Evolutionary conservation across 2,888 invertebrate species (phyloP), one percentile per base, ranked within the genome.

Genomic region (Cerastis rubricosa): DNA sequence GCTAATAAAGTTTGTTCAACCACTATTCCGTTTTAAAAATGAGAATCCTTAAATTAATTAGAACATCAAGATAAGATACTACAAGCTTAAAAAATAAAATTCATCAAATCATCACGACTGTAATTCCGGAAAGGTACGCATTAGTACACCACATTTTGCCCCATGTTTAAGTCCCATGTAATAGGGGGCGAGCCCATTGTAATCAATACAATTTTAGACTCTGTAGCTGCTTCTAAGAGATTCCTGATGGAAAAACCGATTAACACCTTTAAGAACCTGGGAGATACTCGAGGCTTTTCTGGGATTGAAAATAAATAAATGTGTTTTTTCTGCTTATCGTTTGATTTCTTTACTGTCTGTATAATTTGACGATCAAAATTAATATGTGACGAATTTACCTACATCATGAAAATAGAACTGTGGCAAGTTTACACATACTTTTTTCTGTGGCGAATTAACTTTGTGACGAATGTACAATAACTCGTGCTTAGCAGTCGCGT

Each of bases 71-170:
- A 59, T n/a, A n/a, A n/a, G 22, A 1, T n/a, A 59, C 5, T 65
- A 7, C 4, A 54, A 57, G 17, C 70, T 22, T 57, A 29, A 68
- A 76, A 72, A 74, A 54, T 25, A 73, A 76, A 11, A n/a, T 22
- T 22, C 3, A 51, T 12, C 4, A n/a, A n/a, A 11, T n/a, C 11
- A n/a, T 54, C n/a, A n/a, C n/a, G n/a, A 11, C 51, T 22, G 51
- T 51, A 51, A 51, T 9, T 22, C 51, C 51, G 3, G 9, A 51
- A 51, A 3, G 22, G 22, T 22, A 9, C 0, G 9, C 35, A 35
- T 3, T 35, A 35, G 35, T 35, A 35, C 35, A 35, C 35, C 35
- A 35, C 17, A 47, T 47, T 47, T 47, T 8, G 47, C 14, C 47
- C 14, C 14, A 47, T 47, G 5, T 47, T 47, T 47, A 47, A 47